These are phyloP conservation scores for Nysson spinosus DNA, from an alignment of 2,888 invertebrate species.

Conservation along the genomic window DNA sequence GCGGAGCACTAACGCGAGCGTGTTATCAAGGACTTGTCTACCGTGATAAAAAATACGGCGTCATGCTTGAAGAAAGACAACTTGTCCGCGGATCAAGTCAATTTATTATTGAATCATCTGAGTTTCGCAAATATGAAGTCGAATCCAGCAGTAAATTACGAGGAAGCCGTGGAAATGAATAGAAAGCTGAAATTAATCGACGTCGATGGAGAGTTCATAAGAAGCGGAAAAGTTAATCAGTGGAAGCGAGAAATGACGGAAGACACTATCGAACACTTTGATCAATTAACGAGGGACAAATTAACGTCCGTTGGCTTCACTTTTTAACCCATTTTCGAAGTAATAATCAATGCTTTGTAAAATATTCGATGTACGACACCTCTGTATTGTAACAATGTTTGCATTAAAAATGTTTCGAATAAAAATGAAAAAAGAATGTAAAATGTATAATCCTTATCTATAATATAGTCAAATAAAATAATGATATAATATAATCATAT, in stretches of 20 bases:
- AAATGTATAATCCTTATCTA: no score
- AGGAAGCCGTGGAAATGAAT: conserved; percentile 72
- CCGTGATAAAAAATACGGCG: conserved; percentile 75
- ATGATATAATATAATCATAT: no score
- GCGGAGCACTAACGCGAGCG: no score
- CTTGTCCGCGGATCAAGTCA: conserved; percentile 71
- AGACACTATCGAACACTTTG: conserved; percentile 75
- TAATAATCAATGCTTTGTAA: neutral
- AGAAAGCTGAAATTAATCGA: conserved; percentile 72
- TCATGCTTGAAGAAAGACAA: conserved; percentile 74
- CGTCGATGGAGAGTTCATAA: conserved; percentile 76
- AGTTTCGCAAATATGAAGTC: conserved; percentile 81
- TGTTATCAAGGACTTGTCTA: conserved; percentile 74
- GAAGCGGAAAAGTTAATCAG: conserved; percentile 77
- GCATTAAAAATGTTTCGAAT: no score
- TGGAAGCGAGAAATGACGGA: conserved; percentile 75
- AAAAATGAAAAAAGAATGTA: no score
- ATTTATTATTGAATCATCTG: conserved; percentile 77
- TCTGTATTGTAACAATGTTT: no score
- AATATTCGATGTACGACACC: neutral
- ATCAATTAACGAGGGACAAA: conserved; percentile 75
- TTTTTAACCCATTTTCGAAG: neutral
- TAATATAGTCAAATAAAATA: no score
- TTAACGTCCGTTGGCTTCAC: neutral
- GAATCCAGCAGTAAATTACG: conserved; percentile 81